Conservation (phyloP, 2,797 vertebrate genomes). For the Chiloscyllium punctatum region DNA sequence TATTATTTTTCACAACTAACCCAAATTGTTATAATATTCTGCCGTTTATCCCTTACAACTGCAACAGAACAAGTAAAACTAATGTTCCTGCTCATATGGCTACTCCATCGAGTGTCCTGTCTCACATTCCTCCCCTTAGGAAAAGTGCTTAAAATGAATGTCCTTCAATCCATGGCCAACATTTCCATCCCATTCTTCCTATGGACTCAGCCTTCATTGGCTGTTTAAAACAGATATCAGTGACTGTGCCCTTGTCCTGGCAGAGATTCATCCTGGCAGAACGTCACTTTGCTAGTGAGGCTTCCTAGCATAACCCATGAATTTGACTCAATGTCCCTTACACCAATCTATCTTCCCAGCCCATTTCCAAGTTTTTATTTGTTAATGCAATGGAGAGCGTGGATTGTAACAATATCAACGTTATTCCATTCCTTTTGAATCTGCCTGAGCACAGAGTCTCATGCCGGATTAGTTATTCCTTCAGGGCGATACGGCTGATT, state of each 20-base stretch:
- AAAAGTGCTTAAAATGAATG: neutral
- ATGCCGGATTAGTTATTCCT: neutral
- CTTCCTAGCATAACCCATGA: neutral
- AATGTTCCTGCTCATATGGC: neutral
- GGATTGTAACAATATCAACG: neutral
- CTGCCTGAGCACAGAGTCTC: neutral
- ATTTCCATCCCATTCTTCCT: neutral
- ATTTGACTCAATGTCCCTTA: neutral
- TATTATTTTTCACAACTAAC: neutral
- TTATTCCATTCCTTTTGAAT: neutral
- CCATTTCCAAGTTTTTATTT: neutral
- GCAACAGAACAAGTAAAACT: neutral
- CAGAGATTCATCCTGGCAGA: neutral
- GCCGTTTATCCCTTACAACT: neutral
- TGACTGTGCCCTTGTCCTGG: neutral
- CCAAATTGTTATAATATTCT: neutral
- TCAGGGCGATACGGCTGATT: neutral
- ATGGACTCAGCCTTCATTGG: neutral
- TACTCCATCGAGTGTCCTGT: neutral
- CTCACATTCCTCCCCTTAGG: neutral
- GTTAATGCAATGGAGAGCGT: neutral
- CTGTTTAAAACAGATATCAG: neutral
- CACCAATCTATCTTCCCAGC: neutral
- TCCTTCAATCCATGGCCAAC: neutral
- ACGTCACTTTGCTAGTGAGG: neutral